These are phyloP conservation scores for Todus mexicanus DNA, from an alignment of 2,797 vertebrate genomes.

Conservation along the genomic window DNA sequence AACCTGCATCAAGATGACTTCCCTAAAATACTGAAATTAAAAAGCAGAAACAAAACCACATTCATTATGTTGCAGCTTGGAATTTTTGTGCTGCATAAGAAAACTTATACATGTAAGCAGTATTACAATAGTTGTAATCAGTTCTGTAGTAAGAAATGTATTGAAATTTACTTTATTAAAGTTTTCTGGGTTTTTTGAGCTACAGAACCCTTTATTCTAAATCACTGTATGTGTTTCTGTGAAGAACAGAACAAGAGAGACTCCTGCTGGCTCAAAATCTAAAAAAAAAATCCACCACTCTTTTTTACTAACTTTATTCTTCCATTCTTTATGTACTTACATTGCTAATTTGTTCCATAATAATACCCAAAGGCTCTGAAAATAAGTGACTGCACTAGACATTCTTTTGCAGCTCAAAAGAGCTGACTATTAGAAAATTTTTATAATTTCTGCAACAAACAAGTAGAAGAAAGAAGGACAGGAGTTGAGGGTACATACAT, in stretches of 20 bases:
- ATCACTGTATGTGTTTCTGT: neutral
- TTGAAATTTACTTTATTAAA: neutral
- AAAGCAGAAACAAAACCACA: neutral
- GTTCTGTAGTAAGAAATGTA: slow-evolving; percentile 31
- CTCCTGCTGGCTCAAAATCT: slow-evolving; percentile 40
- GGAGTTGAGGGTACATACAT: neutral
- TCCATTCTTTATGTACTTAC: neutral
- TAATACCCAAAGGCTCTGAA: neutral
- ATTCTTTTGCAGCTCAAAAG: neutral
- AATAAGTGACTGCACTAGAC: neutral
- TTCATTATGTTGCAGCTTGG: slow-evolving; percentile 1
- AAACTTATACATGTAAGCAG: neutral
- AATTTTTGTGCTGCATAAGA: slow-evolving; percentile 42
- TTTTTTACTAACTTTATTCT: neutral
- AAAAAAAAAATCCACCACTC: neutral
- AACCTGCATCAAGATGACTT: slow-evolving; percentile 21
- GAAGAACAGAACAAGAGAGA: slow-evolving; percentile 52
- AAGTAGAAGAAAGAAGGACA: neutral
- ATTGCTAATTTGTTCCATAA: neutral
- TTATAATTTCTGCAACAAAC: neutral
- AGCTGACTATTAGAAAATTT: neutral
- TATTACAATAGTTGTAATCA: slow-evolving; percentile 36
- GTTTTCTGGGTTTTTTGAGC: neutral
- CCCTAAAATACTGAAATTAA: slow-evolving; percentile 39
- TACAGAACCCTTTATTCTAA: neutral